A percentile compares a stretch with the other conserved stretches of the same genome.
Evolutionary conservation across 1,140 invertebrate species (phyloP).

Genomic region (Drosophila saltans): DNA sequence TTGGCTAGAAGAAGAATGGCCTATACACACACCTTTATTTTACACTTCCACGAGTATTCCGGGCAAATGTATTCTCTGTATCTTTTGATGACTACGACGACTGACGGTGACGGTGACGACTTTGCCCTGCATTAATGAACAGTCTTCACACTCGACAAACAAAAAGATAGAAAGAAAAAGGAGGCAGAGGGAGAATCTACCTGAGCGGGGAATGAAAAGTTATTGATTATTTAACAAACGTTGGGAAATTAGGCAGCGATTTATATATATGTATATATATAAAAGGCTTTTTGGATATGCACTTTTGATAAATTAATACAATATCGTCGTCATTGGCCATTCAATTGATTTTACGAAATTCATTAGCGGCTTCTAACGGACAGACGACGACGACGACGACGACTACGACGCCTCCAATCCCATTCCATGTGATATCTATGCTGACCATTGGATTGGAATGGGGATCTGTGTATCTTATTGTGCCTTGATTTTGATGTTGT

Average conservation of each 20-base stretch:
- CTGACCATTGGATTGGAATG: constrained; percentile 12
- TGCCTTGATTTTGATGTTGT: constrained; percentile 33
- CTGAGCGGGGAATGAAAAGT: constrained; percentile 32
- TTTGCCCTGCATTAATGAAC: constrained; percentile 65
- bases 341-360: constrained; percentile 77
- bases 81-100: constrained; percentile 27
- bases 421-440: constrained; percentile 38
- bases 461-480: constrained; percentile 28
- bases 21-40: constrained; percentile 68
- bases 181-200: constrained; percentile 19
- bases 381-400: constrained; percentile 47
- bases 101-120: constrained; percentile 15
- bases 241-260: constrained; percentile 79
- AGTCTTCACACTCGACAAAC: constrained; percentile 61
- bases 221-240: constrained; percentile 78
- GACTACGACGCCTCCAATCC: no score
- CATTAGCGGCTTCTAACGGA: constrained; percentile 68
- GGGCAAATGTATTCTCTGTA: constrained; percentile 61
- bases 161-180: background rate
- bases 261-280: constrained; percentile 46
- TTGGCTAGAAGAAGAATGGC: background rate
- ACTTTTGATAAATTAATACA: constrained; percentile 80
- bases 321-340: constrained; percentile 57
- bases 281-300: constrained; percentile 61
- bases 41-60: constrained; percentile 49